Evolutionary conservation across 1,140 invertebrate species (phyloP).

Genomic region (Rhyacophila brunnea): DNA sequence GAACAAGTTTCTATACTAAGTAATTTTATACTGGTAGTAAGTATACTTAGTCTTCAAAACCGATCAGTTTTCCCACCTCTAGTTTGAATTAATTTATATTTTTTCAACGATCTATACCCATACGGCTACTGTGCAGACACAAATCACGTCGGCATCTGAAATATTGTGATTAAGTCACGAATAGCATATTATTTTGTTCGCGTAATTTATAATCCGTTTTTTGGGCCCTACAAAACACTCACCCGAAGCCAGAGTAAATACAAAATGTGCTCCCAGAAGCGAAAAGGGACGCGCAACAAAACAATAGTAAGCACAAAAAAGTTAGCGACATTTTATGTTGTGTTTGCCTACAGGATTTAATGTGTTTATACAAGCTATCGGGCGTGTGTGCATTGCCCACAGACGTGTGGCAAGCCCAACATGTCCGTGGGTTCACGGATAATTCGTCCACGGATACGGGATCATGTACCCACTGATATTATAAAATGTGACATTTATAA

Average conservation of each 20-base stretch:
- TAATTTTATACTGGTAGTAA: too few relatives aligned
- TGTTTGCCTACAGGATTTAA: conserved; percentile 21
- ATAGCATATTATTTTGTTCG: too few relatives aligned
- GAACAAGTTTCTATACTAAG: too few relatives aligned
- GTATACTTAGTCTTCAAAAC: too few relatives aligned
- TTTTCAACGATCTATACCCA: too few relatives aligned
- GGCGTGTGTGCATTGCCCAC: conserved; percentile 10
- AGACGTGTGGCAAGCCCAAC: conserved; percentile 1
- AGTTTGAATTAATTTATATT: too few relatives aligned
- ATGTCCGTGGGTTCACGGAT: too few relatives aligned
- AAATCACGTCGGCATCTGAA: not conserved
- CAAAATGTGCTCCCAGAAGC: conserved; percentile 6
- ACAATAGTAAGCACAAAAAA: conserved; percentile 21
- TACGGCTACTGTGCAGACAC: not conserved
- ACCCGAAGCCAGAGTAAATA: conserved; percentile 11
- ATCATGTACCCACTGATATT: too few relatives aligned
- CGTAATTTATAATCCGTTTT: conserved; percentile 2
- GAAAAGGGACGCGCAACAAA: conserved; percentile 14
- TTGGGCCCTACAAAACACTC: conserved; percentile 12
- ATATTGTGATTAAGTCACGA: too few relatives aligned
- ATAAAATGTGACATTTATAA: too few relatives aligned
- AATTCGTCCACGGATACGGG: too few relatives aligned
- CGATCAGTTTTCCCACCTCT: too few relatives aligned
- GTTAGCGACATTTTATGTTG: conserved; percentile 20
- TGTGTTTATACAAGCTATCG: conserved; percentile 21